These are phyloP conservation scores for Monodelphis domestica DNA, from an alignment of 2,797 vertebrate genomes.

Conservation along the genomic window DNA sequence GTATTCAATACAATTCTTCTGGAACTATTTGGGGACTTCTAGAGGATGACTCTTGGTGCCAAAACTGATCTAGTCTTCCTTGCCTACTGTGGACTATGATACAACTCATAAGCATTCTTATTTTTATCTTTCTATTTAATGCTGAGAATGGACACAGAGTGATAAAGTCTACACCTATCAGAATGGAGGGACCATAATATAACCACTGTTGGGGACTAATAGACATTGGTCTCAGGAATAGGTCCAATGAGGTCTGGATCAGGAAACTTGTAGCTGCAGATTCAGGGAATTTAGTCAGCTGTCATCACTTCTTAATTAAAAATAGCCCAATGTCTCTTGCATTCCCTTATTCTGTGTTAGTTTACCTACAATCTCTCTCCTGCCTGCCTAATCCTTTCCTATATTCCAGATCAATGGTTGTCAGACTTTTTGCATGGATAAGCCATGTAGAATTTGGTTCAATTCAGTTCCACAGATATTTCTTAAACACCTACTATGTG, in stretches of 20 bases:
- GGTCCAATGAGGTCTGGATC: slow-evolving; percentile 81
- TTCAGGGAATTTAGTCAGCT: slow-evolving; percentile 84
- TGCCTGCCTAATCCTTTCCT: not conserved
- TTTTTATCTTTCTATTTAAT: slow-evolving; percentile 66
- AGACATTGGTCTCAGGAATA: slow-evolving; percentile 62
- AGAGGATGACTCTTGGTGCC: slow-evolving; percentile 69
- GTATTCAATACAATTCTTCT: not conserved
- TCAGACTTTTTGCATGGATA: not conserved
- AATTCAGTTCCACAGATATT: not conserved
- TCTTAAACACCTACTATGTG: not conserved
- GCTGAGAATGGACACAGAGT: slow-evolving; percentile 74
- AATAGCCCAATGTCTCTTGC: slow-evolving; percentile 81
- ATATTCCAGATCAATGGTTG: not conserved
- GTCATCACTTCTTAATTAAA: slow-evolving; percentile 87
- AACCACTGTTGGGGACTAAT: slow-evolving; percentile 65
- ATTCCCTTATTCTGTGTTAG: slow-evolving; percentile 72
- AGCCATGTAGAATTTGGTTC: not conserved
- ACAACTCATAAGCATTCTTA: slow-evolving; percentile 65
- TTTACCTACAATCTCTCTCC: slow-evolving; percentile 70
- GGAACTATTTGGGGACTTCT: not conserved
- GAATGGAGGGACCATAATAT: slow-evolving; percentile 76
- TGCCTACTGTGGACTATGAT: slow-evolving; percentile 40
- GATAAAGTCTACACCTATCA: slow-evolving; percentile 73
- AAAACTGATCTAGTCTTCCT: slow-evolving; percentile 60
- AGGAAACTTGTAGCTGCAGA: slow-evolving; percentile 81